Evolutionary conservation across 2,888 invertebrate genomes (phyloP).

Genomic region (Andrena minutula): DNA sequence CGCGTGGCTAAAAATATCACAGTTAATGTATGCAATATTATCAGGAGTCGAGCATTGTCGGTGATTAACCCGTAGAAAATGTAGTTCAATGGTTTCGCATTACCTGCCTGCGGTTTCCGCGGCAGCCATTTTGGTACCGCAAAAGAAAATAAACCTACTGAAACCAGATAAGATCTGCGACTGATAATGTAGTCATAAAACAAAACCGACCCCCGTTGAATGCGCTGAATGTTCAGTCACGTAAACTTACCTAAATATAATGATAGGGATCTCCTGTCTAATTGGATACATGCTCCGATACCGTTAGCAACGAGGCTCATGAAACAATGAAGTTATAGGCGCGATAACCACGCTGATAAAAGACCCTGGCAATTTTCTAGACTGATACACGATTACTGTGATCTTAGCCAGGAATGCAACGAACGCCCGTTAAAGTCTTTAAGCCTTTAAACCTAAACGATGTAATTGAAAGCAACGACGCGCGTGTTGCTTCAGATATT

Average conservation of each 20-base stretch:
- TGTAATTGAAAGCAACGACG: constrained; percentile 28
- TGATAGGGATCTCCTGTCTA: constrained; percentile 3
- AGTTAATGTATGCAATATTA: constrained; percentile 43
- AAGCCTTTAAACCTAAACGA: constrained; percentile 5
- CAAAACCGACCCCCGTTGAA: constrained; percentile 23
- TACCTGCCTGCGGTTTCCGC: constrained; percentile 71
- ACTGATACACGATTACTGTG: not conserved
- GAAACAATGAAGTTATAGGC: constrained; percentile 29
- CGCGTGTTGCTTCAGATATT: constrained; percentile 18
- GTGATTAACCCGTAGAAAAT: constrained; percentile 76
- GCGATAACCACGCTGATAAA: constrained; percentile 11
- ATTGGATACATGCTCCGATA: constrained; percentile 24
- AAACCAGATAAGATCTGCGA: constrained; percentile 63
- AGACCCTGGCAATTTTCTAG: constrained; percentile 4
- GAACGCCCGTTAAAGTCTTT: constrained; percentile 6
- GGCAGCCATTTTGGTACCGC: constrained; percentile 75
- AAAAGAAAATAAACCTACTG: constrained; percentile 67
- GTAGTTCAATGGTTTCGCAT: constrained; percentile 74
- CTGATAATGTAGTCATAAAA: constrained; percentile 54
- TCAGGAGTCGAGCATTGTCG: constrained; percentile 52
- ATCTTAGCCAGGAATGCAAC: not conserved
- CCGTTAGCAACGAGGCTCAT: constrained; percentile 5
- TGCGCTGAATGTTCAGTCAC: constrained; percentile 4
- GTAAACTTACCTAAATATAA: constrained; percentile 20
- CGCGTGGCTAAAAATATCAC: constrained; percentile 32